Evolutionary conservation across 2,888 invertebrate species (phyloP).

Genomic region (Atethmia centrago): DNA sequence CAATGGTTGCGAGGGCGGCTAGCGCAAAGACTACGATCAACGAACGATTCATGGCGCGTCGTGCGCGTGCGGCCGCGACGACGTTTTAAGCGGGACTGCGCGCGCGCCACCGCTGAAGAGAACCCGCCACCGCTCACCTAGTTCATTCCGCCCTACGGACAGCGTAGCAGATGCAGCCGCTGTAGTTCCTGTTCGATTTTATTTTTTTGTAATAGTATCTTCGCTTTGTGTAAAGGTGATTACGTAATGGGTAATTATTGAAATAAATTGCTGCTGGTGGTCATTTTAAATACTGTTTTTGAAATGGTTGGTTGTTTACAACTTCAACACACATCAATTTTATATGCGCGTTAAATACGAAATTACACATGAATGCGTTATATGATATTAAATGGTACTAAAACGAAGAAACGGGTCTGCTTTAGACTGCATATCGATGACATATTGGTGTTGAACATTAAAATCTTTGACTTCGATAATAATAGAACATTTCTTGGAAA

Average conservation of each 20-base stretch:
- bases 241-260: constrained; percentile 50
- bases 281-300: constrained; percentile 29
- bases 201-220: constrained; percentile 58
- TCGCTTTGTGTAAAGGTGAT: constrained; percentile 48
- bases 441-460: constrained; percentile 8
- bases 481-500: constrained; percentile 27
- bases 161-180: constrained; percentile 75
- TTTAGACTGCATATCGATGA: constrained; percentile 4
- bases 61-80: constrained; percentile 87
- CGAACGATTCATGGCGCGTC: constrained; percentile 85
- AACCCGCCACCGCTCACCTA: constrained; percentile 81
- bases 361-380: neutral
- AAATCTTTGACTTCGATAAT: constrained; percentile 23
- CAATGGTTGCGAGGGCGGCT: constrained; percentile 78
- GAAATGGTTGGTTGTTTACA: constrained; percentile 16
- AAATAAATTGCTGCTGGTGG: constrained; percentile 27
- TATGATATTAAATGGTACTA: neutral
- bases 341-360: neutral
- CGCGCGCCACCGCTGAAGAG: constrained; percentile 76
- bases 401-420: neutral
- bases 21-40: constrained; percentile 83
- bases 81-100: constrained; percentile 88
- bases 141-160: constrained; percentile 79
- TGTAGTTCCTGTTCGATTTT: constrained; percentile 70
- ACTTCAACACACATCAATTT: neutral